phyloP scores from a whole-genome alignment of 2,797 vertebrate genomes.

The Ctenopoma multispine region DNA sequence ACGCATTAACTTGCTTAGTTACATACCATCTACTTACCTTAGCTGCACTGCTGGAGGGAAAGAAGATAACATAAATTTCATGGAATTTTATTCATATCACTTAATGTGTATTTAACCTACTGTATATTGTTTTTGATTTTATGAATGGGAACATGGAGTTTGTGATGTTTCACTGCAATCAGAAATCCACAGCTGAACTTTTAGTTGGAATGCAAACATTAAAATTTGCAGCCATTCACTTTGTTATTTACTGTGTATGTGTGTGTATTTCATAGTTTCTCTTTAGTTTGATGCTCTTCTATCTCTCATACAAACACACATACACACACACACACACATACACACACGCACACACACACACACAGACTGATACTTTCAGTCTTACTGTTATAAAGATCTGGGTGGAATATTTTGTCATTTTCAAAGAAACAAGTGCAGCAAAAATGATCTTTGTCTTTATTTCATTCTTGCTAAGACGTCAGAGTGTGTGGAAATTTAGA shows the following conservation, averaged over 20 bases:
- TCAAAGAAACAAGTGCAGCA: slow-evolving; percentile 62
- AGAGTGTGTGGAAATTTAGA: slow-evolving; percentile 58
- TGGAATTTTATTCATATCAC: no score
- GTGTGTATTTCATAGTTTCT: neutral
- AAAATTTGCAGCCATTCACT: slow-evolving; percentile 3
- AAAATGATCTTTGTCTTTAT: slow-evolving; percentile 41
- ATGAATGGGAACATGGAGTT: no score
- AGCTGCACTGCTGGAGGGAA: no score
- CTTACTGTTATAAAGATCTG: slow-evolving; percentile 61
- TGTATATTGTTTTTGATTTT: no score
- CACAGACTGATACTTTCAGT: slow-evolving; percentile 70
- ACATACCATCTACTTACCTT: no score
- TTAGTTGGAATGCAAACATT: slow-evolving; percentile 9
- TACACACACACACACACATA: slow-evolving; percentile 5
- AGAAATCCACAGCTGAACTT: slow-evolving; percentile 9
- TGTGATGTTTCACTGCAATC: no score
- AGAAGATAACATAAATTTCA: no score
- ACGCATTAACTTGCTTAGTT: no score
- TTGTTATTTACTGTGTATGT: neutral
- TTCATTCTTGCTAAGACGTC: slow-evolving; percentile 59
- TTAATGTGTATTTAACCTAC: no score
- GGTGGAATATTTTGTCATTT: slow-evolving; percentile 75
- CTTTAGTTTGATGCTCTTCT: neutral
- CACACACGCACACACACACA: slow-evolving; percentile 6
- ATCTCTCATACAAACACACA: slow-evolving; percentile 3